Evolutionary conservation across 30 jellyfish, hydroid and myxozoan genomes (phyloP).

Genomic region (Pseudorhiza aurosa): DNA sequence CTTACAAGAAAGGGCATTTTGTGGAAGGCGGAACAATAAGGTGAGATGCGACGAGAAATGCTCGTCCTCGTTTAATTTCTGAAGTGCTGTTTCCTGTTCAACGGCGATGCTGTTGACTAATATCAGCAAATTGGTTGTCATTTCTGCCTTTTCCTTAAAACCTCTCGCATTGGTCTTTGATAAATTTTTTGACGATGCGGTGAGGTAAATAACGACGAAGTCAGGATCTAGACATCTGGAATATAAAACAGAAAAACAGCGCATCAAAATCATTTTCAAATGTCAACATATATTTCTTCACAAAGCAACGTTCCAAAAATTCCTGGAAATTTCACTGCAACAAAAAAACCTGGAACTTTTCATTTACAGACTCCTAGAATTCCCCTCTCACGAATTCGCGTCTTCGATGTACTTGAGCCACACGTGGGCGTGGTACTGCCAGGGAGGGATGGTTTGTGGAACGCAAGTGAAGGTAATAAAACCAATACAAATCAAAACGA

Average conservation of each 20-base stretch:
- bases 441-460: no score
- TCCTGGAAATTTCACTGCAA: no score
- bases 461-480: no score
- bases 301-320: no score
- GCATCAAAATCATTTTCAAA: no score
- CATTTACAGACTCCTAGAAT: no score
- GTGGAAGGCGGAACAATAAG: conserved; percentile 14
- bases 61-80: conserved; percentile 14
- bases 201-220: not conserved
- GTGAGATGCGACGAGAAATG: conserved; percentile 4
- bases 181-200: not conserved
- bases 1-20: conserved; percentile 8
- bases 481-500: no score
- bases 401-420: no score
- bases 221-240: conserved; percentile 1
- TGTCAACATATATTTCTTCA: no score
- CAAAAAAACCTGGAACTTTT: no score
- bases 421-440: no score
- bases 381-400: no score
- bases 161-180: not conserved
- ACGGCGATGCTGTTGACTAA: conserved; percentile 14
- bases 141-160: conserved; percentile 34
- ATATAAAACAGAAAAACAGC: not conserved
- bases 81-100: not conserved
- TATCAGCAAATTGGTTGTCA: conserved; percentile 12